Conservation (phyloP, 2,113 vertebrate species). For the Gymnogyps californianus region DNA sequence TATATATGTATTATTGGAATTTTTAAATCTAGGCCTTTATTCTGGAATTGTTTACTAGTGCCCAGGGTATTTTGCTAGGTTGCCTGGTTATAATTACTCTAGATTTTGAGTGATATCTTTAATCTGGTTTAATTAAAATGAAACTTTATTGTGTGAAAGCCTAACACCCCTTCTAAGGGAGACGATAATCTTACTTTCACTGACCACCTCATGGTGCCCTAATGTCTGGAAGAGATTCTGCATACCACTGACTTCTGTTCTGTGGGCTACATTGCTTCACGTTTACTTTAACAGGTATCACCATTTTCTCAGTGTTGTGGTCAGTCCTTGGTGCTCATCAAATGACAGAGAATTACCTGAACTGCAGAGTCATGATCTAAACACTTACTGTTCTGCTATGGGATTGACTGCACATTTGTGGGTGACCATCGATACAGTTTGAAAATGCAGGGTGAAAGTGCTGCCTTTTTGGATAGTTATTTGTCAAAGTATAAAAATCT, state of each 20-base stretch:
- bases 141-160: constrained; percentile 60
- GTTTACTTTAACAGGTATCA: neutral
- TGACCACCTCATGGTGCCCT: constrained; percentile 63
- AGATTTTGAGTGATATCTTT: constrained; percentile 56
- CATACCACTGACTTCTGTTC: constrained; percentile 15
- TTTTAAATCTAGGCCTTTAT: constrained; percentile 47
- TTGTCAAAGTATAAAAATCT: neutral
- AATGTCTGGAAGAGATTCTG: constrained; percentile 62
- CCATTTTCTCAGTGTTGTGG: neutral
- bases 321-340: neutral
- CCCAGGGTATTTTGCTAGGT: constrained; percentile 31
- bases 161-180: constrained; percentile 34
- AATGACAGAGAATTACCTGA: neutral
- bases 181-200: constrained; percentile 57
- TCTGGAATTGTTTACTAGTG: constrained; percentile 50
- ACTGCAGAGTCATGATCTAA: neutral
- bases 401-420: neutral
- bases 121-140: constrained; percentile 60
- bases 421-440: neutral
- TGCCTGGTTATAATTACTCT: constrained; percentile 37
- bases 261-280: constrained; percentile 21
- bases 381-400: neutral
- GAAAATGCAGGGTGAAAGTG: neutral
- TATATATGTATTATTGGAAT: neutral
- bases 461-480: neutral